Evolutionary conservation across 2,113 vertebrate genomes (phyloP).

Genomic region (Eleginops maclovinus): DNA sequence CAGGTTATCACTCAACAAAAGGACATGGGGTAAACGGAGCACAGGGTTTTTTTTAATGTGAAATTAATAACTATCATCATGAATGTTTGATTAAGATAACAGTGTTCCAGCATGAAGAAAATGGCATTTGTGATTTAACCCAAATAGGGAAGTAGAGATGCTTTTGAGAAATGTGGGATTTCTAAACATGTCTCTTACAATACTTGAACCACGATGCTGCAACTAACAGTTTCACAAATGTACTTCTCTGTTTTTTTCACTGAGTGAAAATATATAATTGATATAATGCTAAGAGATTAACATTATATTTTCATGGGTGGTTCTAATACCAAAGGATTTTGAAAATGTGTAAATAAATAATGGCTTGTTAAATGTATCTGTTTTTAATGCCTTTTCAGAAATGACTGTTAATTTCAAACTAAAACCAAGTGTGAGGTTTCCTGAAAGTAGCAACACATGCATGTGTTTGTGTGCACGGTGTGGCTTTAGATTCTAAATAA

Average conservation of each 20-base stretch:
- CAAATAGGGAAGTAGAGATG: conserved; percentile 47
- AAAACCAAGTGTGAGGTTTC: not conserved
- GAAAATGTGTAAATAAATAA: not conserved
- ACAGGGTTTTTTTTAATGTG: not conserved
- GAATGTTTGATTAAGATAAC: conserved; percentile 34
- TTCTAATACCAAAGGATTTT: not conserved
- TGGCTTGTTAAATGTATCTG: not conserved
- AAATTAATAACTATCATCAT: conserved; percentile 4
- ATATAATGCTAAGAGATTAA: conserved; percentile 37
- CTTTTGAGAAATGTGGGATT: conserved; percentile 62
- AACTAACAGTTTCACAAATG: conserved; percentile 73
- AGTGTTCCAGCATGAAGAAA: conserved; percentile 52
- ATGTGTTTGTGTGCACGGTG: conserved; percentile 50
- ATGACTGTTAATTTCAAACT: not conserved
- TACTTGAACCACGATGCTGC: conserved; percentile 39
- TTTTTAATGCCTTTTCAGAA: conserved; percentile 1
- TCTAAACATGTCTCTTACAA: conserved; percentile 51
- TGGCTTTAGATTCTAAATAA: not conserved
- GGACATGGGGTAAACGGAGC: conserved; percentile 60
- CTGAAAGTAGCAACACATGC: conserved; percentile 29
- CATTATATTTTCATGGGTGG: conserved; percentile 9
- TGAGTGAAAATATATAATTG: conserved; percentile 27
- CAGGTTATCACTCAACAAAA: conserved; percentile 56
- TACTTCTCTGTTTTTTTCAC: not conserved
- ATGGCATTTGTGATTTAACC: conserved; percentile 43